Evolutionary conservation across 2,113 vertebrate species (phyloP).

Genomic region (Phaethon lepturus): DNA sequence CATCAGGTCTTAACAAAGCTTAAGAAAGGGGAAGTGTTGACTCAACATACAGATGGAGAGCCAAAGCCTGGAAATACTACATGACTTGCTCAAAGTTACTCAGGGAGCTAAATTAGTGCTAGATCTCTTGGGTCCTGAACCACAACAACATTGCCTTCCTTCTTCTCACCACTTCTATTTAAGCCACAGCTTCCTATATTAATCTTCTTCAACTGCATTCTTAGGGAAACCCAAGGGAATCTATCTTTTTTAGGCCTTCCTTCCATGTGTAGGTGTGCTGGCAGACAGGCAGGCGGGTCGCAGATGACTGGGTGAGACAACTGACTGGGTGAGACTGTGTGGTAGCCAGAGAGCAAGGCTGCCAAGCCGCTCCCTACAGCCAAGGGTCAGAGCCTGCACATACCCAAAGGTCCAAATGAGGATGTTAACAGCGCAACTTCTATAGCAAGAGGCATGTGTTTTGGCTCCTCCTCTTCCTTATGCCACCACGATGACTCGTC

Average conservation of each 20-base stretch:
- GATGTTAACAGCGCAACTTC: not conserved
- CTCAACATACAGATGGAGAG: not conserved
- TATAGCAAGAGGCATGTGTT: not conserved
- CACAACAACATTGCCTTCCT: not conserved
- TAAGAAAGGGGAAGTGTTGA: not conserved
- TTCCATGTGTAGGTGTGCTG: not conserved
- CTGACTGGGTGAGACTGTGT: not conserved
- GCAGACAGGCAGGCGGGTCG: rapidly evolving
- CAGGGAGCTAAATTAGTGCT: not conserved
- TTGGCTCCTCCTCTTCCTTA: conserved; percentile 1
- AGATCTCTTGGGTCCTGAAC: not conserved
- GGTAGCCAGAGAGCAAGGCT: not conserved
- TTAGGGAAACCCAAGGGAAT: not conserved
- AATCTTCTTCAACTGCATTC: not conserved
- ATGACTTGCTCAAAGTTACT: not conserved
- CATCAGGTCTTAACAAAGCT: not conserved
- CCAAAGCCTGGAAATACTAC: not conserved
- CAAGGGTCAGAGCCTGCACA: not conserved
- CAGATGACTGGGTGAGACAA: not conserved
- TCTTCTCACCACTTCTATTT: not conserved
- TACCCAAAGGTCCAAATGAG: not conserved
- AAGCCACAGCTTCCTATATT: not conserved
- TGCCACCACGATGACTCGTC: not conserved
- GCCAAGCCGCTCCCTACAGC: not conserved
- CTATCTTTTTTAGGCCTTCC: not conserved